Base-by-base conservation (phyloP, 2,888 invertebrate species). In the Corbicula japonica region DNA sequence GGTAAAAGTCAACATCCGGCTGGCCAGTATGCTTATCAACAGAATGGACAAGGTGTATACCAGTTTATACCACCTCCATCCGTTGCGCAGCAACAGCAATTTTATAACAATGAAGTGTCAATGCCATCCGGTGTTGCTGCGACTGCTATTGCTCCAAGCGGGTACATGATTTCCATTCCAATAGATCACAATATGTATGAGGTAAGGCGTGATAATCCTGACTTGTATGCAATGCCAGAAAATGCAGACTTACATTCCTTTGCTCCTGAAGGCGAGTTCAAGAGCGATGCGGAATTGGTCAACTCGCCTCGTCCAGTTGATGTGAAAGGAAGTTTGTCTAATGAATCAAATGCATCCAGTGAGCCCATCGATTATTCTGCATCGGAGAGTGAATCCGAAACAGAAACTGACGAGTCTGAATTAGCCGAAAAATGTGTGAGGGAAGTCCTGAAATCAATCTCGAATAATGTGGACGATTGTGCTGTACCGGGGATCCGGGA, bases 111-210 rank as follows among this genome's bases (percentile, higher is more conserved):
- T 41, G 15, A 12, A 12, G 10, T 18, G 41, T n/a, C 5, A 3
- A 34, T 32, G 3, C 56, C n/a, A n/a, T 2, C 34, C 10, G 35
- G 1, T 32, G 8, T n/a, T 30, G 50, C 63, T 2, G 76, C 76
- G 18, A 58, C 65, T 4, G 76, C 71, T 1, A 54, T 65, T 26
- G 71, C 76, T 34, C 76, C 76, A 30, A 71, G 65, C 52, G 76
- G 76, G 3, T 41, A 71, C n/a, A 72, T 41, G 32, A 63, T 76
- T 18, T 76, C 35, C 28, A 71, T 76, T 28, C 76, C 76, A 10
- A 30, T 76, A 10, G 76, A 76, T 41, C 26, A 76, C 10, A 38
- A 23, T 5, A 54, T 46, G 44, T 76, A 76, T 26, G 71, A 60
- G 32, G 18, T 76, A 10, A 72, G 56, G 54, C 50, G 63, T 44